Conservation (phyloP, 2,797 vertebrate species). For the Sebastes vulpes region DNA sequence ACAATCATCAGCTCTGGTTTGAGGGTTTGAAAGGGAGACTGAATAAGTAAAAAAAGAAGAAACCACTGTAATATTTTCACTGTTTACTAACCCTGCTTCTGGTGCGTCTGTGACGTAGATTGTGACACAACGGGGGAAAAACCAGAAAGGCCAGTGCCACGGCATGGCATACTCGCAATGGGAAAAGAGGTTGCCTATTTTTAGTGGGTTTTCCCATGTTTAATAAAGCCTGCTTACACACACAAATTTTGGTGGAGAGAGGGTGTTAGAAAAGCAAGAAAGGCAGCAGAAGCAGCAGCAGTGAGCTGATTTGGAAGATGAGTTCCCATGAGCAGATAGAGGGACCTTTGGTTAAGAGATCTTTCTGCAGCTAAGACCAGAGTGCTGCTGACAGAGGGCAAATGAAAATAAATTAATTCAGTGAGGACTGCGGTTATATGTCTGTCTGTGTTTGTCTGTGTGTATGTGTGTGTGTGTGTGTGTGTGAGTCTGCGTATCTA, state of each 20-base stretch:
- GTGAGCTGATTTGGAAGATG: conserved; percentile 60
- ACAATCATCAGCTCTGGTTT: not conserved
- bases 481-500: conserved; percentile 34
- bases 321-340: conserved; percentile 68
- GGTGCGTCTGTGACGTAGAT: not conserved
- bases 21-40: not conserved
- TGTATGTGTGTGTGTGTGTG: conserved; percentile 11
- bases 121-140: not conserved
- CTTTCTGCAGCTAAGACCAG: conserved; percentile 63
- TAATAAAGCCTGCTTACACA: not conserved
- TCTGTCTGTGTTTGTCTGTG: conserved; percentile 14
- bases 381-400: conserved; percentile 82
- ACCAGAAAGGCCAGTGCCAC: not conserved
- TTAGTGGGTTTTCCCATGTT: not conserved
- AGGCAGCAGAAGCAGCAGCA: conserved; percentile 2
- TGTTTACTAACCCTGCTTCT: not conserved
- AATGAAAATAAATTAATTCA: conserved; percentile 87
- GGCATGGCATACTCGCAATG: not conserved
- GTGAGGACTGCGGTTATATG: conserved; percentile 59
- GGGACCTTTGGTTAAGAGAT: conserved; percentile 69
- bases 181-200: not conserved
- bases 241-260: not conserved
- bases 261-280: conserved; percentile 3
- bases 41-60: not conserved
- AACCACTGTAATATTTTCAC: not conserved